Evolutionary conservation across 2,888 invertebrate genomes (phyloP), one percentile per base, ranked within the genome.

Genomic region (Smittia sp.): DNA sequence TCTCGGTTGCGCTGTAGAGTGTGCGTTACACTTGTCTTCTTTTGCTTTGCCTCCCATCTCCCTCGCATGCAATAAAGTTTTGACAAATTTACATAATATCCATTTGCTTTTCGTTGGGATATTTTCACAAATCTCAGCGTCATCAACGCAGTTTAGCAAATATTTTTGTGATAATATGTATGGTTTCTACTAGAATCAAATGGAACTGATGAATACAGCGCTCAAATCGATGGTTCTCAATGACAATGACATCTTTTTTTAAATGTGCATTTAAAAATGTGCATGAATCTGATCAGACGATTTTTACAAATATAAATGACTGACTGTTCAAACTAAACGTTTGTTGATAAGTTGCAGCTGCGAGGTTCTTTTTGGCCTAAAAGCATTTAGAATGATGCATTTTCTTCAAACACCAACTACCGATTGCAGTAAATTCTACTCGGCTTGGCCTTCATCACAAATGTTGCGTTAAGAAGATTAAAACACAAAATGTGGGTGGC

Each of bases 11-110:
- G 58, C 39, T 72, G 72, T 62, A 62, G 72, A 72, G 32, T 69
- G 39, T 38, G 20, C 22, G 1, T 11, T 25, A 66, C 39, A 39
- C 58, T 25, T 63, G 11, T 27, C 27, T 11, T 11, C 22, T 20
- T 15, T 20, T 62, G 18, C 24, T 22, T 46, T 46, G 46, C 46
- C 46, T 46, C 15, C 15, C 46, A 11, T 11, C 11, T 15, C 46
- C 3, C 11, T 58, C 58, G 22, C 58, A 58, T 58, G 58, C 58
- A 58, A n/a, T 22, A n/a, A 27, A 52, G 15, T 54, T 69, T 27
- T 69, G 72, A 72, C 62, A 72, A 72, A 72, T 72, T 72, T 69
- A 25, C 38, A 62, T 62, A 62, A 72, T 72, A 72, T 62, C 62
- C 72, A 62, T 72, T 62, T n/a, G n/a, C n/a, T n/a, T n/a, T n/a